Evolutionary conservation across 2,797 vertebrate genomes (phyloP).

Genomic region (Rhinatrema bivittatum): DNA sequence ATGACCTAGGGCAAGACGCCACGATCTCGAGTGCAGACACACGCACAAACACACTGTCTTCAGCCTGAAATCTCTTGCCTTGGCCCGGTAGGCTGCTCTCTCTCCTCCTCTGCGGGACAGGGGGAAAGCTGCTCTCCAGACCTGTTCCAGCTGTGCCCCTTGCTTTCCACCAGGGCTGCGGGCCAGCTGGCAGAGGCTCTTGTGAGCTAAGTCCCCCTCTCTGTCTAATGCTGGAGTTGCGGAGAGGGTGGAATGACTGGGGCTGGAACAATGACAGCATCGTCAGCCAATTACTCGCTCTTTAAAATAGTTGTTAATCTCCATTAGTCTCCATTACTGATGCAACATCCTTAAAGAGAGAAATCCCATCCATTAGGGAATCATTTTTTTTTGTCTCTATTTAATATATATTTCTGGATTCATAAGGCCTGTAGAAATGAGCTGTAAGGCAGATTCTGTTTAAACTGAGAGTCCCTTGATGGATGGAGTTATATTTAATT

Average conservation of each 20-base stretch:
- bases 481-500: background rate
- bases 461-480: background rate
- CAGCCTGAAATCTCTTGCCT: no score
- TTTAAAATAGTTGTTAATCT: slow-evolving; percentile 20
- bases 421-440: no score
- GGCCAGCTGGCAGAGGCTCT: background rate
- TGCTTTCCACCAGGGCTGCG: background rate
- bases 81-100: no score
- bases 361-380: no score
- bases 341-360: slow-evolving; percentile 1
- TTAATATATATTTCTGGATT: background rate
- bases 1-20: no score
- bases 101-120: no score
- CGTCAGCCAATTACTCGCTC: slow-evolving; percentile 12
- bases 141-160: background rate
- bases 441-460: background rate
- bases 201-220: background rate
- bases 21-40: no score
- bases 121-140: no score
- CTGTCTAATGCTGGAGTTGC: no score
- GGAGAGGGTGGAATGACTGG: background rate
- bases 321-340: slow-evolving; percentile 23
- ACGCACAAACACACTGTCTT: no score
- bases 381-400: background rate
- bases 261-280: background rate